These are phyloP conservation scores for Unio pictorum DNA, from an alignment of 2,888 invertebrate species.

Conservation along the genomic window DNA sequence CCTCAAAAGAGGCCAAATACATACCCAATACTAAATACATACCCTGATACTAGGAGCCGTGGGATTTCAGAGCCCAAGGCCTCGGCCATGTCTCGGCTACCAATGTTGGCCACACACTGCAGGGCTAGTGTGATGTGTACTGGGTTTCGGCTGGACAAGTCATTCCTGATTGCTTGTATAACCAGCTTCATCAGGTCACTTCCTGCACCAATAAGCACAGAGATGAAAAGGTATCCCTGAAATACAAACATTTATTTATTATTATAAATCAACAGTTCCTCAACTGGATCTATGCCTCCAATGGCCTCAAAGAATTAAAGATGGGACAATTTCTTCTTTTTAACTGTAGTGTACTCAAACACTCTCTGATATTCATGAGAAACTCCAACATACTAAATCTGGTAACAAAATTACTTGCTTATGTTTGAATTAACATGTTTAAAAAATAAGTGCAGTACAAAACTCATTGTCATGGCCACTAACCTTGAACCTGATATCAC, in stretches of 20 bases:
- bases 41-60: conserved; percentile 97
- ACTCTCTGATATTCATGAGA: no score
- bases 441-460: no score
- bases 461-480: no score
- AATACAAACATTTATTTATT: conserved; percentile 57
- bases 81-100: conserved; percentile 99
- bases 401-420: no score
- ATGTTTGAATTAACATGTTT: no score
- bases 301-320: neutral
- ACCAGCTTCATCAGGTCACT: conserved; percentile 99
- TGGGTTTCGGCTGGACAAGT: conserved; percentile 92
- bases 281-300: no score
- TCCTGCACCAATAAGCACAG: conserved; percentile 98
- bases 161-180: conserved; percentile 99
- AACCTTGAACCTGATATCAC: no score
- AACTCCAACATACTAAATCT: no score
- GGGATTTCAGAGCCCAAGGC: conserved; percentile 99
- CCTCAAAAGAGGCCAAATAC: neutral
- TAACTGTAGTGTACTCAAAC: neutral
- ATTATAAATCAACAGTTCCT: neutral
- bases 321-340: neutral
- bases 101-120: conserved; percentile 99
- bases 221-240: conserved; percentile 99
- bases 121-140: conserved; percentile 98
- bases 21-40: conserved; percentile 59